Evolutionary conservation across 2,888 invertebrate genomes (phyloP).

Genomic region (Stramonita haemastoma): DNA sequence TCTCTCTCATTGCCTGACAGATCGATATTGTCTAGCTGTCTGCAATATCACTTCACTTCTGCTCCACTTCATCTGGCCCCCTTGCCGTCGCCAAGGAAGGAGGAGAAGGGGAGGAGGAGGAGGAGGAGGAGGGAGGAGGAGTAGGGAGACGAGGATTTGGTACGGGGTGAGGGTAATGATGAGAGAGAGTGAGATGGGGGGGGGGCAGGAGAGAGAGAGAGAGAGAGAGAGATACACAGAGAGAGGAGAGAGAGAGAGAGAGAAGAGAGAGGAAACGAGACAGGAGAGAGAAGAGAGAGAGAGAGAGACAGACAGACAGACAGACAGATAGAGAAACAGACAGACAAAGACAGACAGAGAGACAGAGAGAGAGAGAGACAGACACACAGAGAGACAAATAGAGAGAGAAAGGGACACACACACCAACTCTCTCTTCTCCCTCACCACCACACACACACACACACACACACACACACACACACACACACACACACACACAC

Average conservation of each 20-base stretch:
- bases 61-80: too few species aligned
- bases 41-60: too few species aligned
- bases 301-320: too few species aligned
- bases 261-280: too few species aligned
- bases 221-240: background rate
- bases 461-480: too few species aligned
- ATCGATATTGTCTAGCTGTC: too few species aligned
- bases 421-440: too few species aligned
- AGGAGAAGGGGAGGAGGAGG: background rate
- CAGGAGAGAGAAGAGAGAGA: too few species aligned
- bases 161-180: background rate
- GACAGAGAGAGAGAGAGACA: background rate
- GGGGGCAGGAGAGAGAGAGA: background rate
- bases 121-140: background rate
- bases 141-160: background rate
- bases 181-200: background rate
- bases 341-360: background rate
- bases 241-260: background rate
- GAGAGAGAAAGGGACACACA: background rate
- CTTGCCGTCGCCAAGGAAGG: background rate
- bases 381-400: background rate
- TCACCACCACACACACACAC: too few species aligned
- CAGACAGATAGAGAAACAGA: too few species aligned
- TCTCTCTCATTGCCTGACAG: too few species aligned
- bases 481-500: background rate